phyloP scores from a whole-genome alignment of 2,888 invertebrate species.

The Oscheius sp. region DNA sequence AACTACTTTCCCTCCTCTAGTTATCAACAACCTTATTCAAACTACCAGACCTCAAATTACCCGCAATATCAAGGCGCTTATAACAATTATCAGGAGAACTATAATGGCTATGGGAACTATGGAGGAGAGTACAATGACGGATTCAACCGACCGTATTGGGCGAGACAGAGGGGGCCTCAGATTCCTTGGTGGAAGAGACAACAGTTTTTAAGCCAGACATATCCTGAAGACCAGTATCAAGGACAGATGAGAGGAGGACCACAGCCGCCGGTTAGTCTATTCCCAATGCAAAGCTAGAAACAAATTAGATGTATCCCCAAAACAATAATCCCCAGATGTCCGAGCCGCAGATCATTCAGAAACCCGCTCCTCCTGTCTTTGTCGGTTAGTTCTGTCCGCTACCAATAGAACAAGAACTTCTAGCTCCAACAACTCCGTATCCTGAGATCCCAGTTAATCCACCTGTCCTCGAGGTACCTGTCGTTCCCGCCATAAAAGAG shows the following conservation, averaged over 20 bases:
- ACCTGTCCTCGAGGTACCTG: neutral
- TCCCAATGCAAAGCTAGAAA: neutral
- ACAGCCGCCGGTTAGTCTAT: slow-evolving; percentile 7
- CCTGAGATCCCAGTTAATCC: neutral
- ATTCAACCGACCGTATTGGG: slow-evolving; percentile 4
- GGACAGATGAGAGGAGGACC: neutral
- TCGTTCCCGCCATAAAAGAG: slow-evolving; percentile 3
- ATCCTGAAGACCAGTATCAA: neutral
- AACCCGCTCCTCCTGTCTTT: slow-evolving; percentile 12
- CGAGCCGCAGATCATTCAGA: neutral
- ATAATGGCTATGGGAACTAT: neutral
- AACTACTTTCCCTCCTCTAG: neutral
- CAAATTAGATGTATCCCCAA: neutral
- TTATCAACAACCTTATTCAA: neutral
- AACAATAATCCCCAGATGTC: slow-evolving; percentile 7
- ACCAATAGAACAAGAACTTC: neutral
- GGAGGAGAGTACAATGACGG: slow-evolving; percentile 1
- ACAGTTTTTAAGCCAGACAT: slow-evolving; percentile 13
- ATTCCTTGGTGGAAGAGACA: slow-evolving; percentile 33
- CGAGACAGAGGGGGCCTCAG: slow-evolving; percentile 25
- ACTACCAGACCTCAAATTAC: neutral
- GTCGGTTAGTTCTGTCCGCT: neutral
- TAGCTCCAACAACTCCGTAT: neutral
- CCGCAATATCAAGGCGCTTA: too few relatives aligned
- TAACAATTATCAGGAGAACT: neutral